phyloP scores from a whole-genome alignment of 2,113 vertebrate genomes.

The Uropsilus gracilis region DNA sequence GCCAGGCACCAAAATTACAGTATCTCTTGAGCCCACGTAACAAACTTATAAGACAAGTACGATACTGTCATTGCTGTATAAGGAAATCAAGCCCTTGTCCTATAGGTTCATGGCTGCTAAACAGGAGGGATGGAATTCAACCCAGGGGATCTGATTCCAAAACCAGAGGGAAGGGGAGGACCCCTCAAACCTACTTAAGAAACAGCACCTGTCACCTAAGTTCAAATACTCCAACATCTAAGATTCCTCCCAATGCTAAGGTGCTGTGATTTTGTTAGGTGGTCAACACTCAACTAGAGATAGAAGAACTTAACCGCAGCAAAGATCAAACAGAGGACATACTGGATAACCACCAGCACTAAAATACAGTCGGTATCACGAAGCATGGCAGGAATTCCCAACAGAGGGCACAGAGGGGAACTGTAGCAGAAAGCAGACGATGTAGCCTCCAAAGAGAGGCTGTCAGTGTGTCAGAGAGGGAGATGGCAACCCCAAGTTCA shows the following conservation, averaged over 20 bases:
- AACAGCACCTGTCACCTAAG: neutral
- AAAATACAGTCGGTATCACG: neutral
- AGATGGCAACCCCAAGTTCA: too few relatives aligned
- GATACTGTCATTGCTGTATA: neutral
- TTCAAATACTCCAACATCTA: neutral
- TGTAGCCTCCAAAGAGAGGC: neutral
- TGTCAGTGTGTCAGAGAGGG: neutral
- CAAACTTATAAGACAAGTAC: neutral
- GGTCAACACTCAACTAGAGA: neutral
- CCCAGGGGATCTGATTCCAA: neutral
- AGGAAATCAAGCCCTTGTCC: neutral
- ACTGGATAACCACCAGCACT: neutral
- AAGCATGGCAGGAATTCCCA: neutral
- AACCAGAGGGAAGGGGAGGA: neutral
- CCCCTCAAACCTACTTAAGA: neutral
- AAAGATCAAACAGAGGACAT: neutral
- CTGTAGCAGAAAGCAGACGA: neutral
- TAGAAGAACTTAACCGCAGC: neutral
- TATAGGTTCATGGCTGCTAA: neutral
- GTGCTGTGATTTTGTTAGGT: neutral
- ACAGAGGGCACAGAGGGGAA: neutral
- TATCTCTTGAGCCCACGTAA: neutral
- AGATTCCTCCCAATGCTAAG: neutral
- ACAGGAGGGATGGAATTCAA: neutral
- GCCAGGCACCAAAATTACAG: neutral